Evolutionary conservation across 2,888 invertebrate species (phyloP), one percentile per base, ranked within the genome.

Genomic region (Eristalis intricaria): DNA sequence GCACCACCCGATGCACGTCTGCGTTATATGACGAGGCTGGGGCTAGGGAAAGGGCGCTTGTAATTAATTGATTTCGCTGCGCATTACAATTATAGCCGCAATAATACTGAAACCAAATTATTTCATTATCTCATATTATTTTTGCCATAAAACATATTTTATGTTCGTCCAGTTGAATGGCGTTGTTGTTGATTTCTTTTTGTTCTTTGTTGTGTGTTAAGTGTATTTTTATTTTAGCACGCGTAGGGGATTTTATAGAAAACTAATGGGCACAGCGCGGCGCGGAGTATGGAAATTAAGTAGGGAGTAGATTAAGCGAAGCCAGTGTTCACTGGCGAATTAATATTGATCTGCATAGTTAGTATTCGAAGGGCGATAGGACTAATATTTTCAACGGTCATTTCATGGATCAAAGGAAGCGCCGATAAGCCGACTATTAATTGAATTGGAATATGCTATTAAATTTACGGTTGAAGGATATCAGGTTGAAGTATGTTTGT

Each of bases 31-130:
- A 63, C 60, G 22, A 43, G 43, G 23, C 40, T 22, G 61, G 5
- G 61, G 23, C 22, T 43, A 26, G 8, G 65, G 65, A 22, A 13
- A 61, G 58, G 58, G 29, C 23, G 50, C 66, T 73, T 58, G 43
- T 77, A 81, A 85, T 85, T 85, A 81, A 84, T 84, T 84, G 71
- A 85, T 85, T 77, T 77, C 68, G 38, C 58, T 77, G 40, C 68
- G 50, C 81, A 80, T 84, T 76, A 84, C 84, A 84, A 76, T 85
- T 81, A 85, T 63, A 61, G 58, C 35, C 71, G 81, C 77, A 85
- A 85, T 85, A 81, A 85, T 81, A 69, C 68, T 73, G 64, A 85
- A 81, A 81, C 77, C 85, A 73, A 85, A 81, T 85, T 77, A 81
- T 85, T 85, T 81, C 73, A 85, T 85, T 81, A 85, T 85, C 85